Conservation (phyloP, 2,797 vertebrate species). For the Rhinatrema bivittatum region DNA sequence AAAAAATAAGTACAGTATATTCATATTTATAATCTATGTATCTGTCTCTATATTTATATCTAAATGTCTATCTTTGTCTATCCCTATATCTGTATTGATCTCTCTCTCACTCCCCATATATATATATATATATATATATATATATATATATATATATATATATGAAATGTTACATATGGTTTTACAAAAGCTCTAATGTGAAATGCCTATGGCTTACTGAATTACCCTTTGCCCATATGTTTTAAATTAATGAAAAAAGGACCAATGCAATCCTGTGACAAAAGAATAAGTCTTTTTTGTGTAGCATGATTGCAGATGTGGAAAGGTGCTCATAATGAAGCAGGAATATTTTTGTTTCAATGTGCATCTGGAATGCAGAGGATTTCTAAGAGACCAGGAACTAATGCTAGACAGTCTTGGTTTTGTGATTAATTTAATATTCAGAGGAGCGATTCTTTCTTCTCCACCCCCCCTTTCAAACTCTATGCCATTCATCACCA, state of each 20-base stretch:
- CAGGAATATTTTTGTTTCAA: conserved; percentile 54
- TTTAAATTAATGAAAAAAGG: conserved; percentile 67
- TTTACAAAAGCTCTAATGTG: conserved; percentile 60
- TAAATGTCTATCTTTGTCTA: no score
- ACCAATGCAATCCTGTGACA: conserved; percentile 54
- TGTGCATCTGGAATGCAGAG: conserved; percentile 55
- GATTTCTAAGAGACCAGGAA: conserved; percentile 45
- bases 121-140: no score
- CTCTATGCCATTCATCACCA: conserved; percentile 59
- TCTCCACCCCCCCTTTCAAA: no score
- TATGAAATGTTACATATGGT: conserved; percentile 64
- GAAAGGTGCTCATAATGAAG: conserved; percentile 65
- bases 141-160: no score
- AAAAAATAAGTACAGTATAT: no score
- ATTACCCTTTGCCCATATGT: conserved; percentile 65
- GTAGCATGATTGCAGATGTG: conserved; percentile 64
- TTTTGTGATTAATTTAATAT: conserved; percentile 59
- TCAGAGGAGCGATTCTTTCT: conserved; percentile 41
- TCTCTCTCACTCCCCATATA: no score
- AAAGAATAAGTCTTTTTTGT: conserved; percentile 72
- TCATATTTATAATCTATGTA: no score
- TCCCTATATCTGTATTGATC: no score
- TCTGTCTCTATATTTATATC: no score
- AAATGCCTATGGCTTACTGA: conserved; percentile 68
- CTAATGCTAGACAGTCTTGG: conserved; percentile 42